Evolutionary conservation across 2,888 invertebrate genomes (phyloP).

Genomic region (Sabatieria punctata): DNA sequence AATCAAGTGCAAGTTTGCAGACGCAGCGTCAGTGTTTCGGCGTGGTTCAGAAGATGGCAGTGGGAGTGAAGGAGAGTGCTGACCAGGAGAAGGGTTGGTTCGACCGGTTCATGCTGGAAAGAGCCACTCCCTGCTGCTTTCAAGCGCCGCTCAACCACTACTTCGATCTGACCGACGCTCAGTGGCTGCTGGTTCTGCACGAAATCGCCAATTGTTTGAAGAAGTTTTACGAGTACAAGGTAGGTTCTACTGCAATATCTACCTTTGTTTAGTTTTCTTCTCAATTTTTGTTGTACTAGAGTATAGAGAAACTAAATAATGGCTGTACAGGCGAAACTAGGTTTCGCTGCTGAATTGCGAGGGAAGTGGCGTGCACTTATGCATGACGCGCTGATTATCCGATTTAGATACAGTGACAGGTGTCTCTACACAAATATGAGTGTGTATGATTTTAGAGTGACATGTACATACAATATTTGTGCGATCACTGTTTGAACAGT

Average conservation of each 20-base stretch:
- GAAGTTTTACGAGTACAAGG: slow-evolving; percentile 25
- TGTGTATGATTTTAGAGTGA: no score
- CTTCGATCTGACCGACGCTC: slow-evolving; percentile 41
- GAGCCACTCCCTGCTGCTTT: slow-evolving; percentile 37
- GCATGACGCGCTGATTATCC: no score
- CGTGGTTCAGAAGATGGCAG: not conserved
- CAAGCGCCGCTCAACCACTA: slow-evolving; percentile 38
- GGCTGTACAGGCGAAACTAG: no score
- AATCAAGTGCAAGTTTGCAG: slow-evolving; percentile 40
- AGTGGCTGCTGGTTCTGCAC: slow-evolving; percentile 31
- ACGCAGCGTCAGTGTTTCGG: slow-evolving; percentile 36
- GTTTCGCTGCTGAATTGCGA: no score
- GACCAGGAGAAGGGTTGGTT: not conserved
- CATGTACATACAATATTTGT: no score
- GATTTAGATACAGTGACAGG: no score
- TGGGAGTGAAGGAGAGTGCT: not conserved
- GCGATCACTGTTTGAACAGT: no score
- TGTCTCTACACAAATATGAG: no score
- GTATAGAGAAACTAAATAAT: no score
- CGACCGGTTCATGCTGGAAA: not conserved
- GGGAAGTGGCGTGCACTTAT: no score
- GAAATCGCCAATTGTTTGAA: slow-evolving; percentile 30
- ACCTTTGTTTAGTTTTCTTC: not conserved
- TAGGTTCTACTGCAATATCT: slow-evolving; percentile 12
- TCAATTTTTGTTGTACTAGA: no score